These are phyloP conservation scores for Antigone vipio DNA, from an alignment of 2,113 vertebrate species.

Conservation along the genomic window DNA sequence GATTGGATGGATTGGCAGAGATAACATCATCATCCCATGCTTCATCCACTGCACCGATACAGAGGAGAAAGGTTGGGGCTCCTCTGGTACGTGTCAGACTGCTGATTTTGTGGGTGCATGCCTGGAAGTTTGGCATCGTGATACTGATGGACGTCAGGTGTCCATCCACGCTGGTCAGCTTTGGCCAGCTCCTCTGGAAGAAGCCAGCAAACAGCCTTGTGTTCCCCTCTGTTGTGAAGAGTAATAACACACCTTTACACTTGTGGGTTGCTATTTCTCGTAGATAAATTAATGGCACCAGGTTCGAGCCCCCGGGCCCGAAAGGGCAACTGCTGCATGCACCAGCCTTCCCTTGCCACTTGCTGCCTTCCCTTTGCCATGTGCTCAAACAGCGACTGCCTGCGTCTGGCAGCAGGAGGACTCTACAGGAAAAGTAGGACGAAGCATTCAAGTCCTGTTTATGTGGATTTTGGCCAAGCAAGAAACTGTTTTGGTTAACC, in stretches of 20 bases:
- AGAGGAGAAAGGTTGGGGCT: not conserved
- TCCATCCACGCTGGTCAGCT: not conserved
- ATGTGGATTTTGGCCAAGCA: not conserved
- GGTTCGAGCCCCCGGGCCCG: fast-evolving
- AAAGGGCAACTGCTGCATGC: fast-evolving
- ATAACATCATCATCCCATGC: not conserved
- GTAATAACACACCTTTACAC: not conserved
- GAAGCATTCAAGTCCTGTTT: not conserved
- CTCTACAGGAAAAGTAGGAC: not conserved
- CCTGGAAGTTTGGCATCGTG: not conserved
- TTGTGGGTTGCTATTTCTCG: not conserved
- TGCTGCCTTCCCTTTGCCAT: not conserved
- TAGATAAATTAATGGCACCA: fast-evolving
- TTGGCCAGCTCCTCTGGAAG: too few relatives aligned
- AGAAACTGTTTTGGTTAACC: not conserved
- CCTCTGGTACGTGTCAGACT: not conserved
- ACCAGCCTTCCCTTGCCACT: not conserved
- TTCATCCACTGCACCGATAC: not conserved
- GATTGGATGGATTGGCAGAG: not conserved
- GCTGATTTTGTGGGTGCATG: not conserved
- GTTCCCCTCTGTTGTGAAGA: not conserved
- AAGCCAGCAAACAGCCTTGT: not conserved
- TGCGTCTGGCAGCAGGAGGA: not conserved
- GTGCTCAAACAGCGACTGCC: fast-evolving
- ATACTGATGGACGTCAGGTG: too few relatives aligned